phyloP scores from a whole-genome alignment of 2,888 invertebrate species.

The Protodeltote pygarga region DNA sequence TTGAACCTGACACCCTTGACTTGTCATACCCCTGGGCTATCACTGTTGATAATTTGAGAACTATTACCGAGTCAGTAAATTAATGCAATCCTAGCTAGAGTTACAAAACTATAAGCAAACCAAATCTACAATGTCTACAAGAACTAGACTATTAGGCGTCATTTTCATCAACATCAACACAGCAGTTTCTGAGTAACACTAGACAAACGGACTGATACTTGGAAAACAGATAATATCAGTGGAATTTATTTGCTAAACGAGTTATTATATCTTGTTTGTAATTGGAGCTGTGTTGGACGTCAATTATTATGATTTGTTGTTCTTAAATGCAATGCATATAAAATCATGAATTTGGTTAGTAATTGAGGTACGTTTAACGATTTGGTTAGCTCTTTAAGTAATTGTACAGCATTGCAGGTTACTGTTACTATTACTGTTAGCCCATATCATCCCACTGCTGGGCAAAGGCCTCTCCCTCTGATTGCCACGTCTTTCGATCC shows the following conservation, averaged over 20 bases:
- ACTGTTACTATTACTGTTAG: too few relatives aligned
- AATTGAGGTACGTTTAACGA: conserved; percentile 22
- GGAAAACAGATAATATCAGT: conserved; percentile 23
- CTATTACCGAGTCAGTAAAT: too few relatives aligned
- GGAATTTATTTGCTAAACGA: conserved; percentile 38
- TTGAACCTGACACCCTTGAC: too few relatives aligned
- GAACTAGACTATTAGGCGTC: conserved; percentile 35
- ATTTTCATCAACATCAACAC: conserved; percentile 9
- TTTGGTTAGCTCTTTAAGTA: conserved; percentile 5
- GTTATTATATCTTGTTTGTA: conserved; percentile 40
- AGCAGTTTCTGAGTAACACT: conserved; percentile 19
- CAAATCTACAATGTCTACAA: conserved; percentile 11
- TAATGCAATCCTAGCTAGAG: too few relatives aligned
- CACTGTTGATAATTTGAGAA: too few relatives aligned
- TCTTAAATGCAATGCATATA: conserved; percentile 25
- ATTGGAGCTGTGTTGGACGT: conserved; percentile 47
- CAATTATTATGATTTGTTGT: conserved; percentile 47
- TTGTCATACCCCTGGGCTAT: too few relatives aligned
- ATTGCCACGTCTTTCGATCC: too few relatives aligned
- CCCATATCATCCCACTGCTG: too few relatives aligned
- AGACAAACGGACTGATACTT: conserved; percentile 30
- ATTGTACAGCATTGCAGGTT: too few relatives aligned
- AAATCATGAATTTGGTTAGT: conserved; percentile 18
- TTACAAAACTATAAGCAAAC: too few relatives aligned
- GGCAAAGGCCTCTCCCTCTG: too few relatives aligned